phyloP scores from a whole-genome alignment of 2,888 invertebrate genomes.

The Drosophila neotestacea region DNA sequence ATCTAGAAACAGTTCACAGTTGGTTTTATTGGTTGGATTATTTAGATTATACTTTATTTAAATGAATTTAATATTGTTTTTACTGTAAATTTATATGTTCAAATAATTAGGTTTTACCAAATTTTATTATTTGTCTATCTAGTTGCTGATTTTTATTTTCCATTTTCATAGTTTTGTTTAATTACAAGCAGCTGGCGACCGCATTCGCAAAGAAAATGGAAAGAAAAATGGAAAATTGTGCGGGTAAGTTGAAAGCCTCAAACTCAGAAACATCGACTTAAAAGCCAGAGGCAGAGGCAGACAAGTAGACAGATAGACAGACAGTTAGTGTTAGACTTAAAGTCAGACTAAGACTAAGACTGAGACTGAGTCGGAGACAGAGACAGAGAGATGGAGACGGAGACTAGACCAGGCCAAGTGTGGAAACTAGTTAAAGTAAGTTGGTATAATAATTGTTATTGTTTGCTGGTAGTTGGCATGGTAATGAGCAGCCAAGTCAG shows the following conservation, averaged over 20 bases:
- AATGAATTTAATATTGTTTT: too few relatives aligned
- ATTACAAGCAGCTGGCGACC: slow-evolving; percentile 64
- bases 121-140: slow-evolving; percentile 4
- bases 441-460: slow-evolving; percentile 75
- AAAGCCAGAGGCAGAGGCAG: slow-evolving; percentile 37
- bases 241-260: slow-evolving; percentile 62
- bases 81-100: not conserved
- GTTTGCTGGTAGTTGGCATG: slow-evolving; percentile 67
- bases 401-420: slow-evolving; percentile 81
- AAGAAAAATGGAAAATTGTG: slow-evolving; percentile 69
- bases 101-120: slow-evolving; percentile 3
- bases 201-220: slow-evolving; percentile 78
- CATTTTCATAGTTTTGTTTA: slow-evolving; percentile 50
- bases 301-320: slow-evolving; percentile 21
- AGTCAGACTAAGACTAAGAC: slow-evolving; percentile 11
- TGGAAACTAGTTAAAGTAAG: slow-evolving; percentile 78
- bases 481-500: slow-evolving; percentile 72
- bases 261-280: slow-evolving; percentile 33
- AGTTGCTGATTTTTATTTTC: slow-evolving; percentile 26
- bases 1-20: too few relatives aligned
- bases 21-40: too few relatives aligned
- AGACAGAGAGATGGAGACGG: slow-evolving; percentile 26
- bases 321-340: not conserved
- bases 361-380: slow-evolving; percentile 13
- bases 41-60: too few relatives aligned